These are phyloP conservation scores for Laticauda colubrina DNA, from an alignment of 2,113 vertebrate genomes.

Conservation along the genomic window DNA sequence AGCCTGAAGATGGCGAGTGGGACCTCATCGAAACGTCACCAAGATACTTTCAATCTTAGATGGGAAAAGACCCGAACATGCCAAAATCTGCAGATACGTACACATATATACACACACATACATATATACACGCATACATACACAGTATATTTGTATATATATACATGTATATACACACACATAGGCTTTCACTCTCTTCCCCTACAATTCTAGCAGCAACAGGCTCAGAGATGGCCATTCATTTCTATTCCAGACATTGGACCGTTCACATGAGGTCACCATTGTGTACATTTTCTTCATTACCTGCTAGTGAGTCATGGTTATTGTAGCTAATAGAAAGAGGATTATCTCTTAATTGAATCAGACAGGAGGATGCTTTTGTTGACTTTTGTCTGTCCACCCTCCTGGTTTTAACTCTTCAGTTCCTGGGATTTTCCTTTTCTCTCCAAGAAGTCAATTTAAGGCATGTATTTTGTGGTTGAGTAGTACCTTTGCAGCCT, in stretches of 20 bases:
- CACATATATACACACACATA: too few species aligned
- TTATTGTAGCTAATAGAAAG: constrained; percentile 59
- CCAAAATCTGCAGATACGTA: too few species aligned
- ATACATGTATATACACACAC: too few species aligned
- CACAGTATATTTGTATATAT: too few species aligned
- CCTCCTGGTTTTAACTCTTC: constrained; percentile 56
- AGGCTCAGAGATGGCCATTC: constrained; percentile 58
- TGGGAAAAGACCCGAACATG: too few species aligned
- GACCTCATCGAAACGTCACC: too few species aligned
- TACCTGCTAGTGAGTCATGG: constrained; percentile 57
- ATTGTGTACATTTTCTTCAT: constrained; percentile 54
- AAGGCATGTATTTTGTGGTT: constrained; percentile 1
- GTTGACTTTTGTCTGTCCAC: constrained; percentile 3
- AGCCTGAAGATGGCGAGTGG: too few species aligned
- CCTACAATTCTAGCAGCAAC: constrained; percentile 50
- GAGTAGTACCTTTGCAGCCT: background rate
- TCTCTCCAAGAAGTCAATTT: background rate
- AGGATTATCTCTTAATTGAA: constrained; percentile 60
- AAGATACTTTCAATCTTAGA: too few species aligned
- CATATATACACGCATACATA: too few species aligned
- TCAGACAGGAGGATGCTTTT: constrained; percentile 34
- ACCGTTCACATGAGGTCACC: constrained; percentile 57
- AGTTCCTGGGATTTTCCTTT: background rate
- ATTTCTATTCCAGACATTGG: constrained; percentile 44
- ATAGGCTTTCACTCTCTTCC: constrained; percentile 13